Evolutionary conservation across 2,113 vertebrate species (phyloP), one percentile per base, ranked within the genome.

Genomic region (Syngnathoides biaculeatus): DNA sequence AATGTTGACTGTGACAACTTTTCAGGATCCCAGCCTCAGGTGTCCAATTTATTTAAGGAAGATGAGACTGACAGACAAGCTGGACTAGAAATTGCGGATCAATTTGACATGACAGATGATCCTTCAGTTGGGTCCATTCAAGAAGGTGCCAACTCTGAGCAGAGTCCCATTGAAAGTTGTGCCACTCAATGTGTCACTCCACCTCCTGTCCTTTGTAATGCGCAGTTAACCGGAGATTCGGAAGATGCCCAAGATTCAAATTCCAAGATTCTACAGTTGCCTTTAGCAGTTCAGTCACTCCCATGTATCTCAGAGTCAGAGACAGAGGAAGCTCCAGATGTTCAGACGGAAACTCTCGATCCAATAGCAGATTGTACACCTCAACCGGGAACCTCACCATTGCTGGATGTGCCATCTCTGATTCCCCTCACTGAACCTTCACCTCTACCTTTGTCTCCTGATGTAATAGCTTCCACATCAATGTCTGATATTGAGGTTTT

Each of bases 71-170:
- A 67, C 7, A 52, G 26, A 2, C 72, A 53, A 14, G 38, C 68
- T 0, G 3, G 65, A 72, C 53, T 4, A 63, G 39, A 73, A 12
- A 12, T 65, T 57, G 61, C n/a, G 10, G 15, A 45, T 35, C 58
- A 67, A 68, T 52, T 5, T 43, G 50, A 78, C 68, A 52, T 50
- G 1, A 57, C 9, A 6, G 39, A 79, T 10, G 60, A 72, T 48
- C 15, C 1, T n/a, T 3, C 19, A 14, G 24, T 64, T 19, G 60
- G 71, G 58, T 58, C 57, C 3, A 10, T 20, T 11, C 24, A 22
- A 67, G 62, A 79, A 45, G 53, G 67, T 13, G 20, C 1, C 48
- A 50, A 20, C 52, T 39, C 26, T 52, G 79, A 73, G 61, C 47
- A 71, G 20, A 74, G 15, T 38, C 12, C 48, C 19, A 0, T 0